These are phyloP conservation scores for Caenorhabditis sp. DNA, from an alignment of 2,888 invertebrate genomes.

Conservation along the genomic window DNA sequence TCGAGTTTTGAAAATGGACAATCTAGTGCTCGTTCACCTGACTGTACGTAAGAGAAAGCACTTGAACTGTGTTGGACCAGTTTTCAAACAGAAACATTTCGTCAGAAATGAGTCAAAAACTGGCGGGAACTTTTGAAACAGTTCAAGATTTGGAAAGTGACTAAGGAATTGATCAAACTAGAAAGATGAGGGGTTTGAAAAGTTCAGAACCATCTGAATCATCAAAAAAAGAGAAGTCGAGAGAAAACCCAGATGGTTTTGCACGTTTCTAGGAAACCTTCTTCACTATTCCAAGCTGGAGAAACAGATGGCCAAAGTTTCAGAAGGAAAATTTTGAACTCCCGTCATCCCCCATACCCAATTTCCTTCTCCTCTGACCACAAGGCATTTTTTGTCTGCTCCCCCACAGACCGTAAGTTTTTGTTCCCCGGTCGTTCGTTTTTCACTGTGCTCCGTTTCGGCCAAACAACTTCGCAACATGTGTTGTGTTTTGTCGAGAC, in stretches of 20 bases:
- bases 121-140: neutral
- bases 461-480: constrained; percentile 46
- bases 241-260: too few species aligned
- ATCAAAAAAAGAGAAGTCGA: neutral
- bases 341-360: neutral
- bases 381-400: neutral
- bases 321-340: constrained; percentile 4
- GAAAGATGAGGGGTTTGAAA: neutral
- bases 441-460: constrained; percentile 6
- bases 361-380: neutral
- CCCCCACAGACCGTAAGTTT: constrained; percentile 9
- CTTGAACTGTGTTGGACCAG: neutral
- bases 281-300: too few species aligned
- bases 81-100: constrained; percentile 3
- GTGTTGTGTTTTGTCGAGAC: constrained; percentile 26
- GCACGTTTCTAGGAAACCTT: too few species aligned
- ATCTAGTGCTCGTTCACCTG: neutral
- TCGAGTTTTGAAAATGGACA: too few species aligned
- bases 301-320: too few species aligned
- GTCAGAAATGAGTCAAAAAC: neutral
- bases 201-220: neutral
- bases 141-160: constrained; percentile 15
- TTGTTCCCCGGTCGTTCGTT: neutral
- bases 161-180: constrained; percentile 6
- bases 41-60: constrained; percentile 6